Percentiles rank a stretch among this genome's conserved stretches.
These are phyloP conservation scores for Bombus sibiricus DNA, from an alignment of 1,140 invertebrate species.

Conservation along the genomic window DNA sequence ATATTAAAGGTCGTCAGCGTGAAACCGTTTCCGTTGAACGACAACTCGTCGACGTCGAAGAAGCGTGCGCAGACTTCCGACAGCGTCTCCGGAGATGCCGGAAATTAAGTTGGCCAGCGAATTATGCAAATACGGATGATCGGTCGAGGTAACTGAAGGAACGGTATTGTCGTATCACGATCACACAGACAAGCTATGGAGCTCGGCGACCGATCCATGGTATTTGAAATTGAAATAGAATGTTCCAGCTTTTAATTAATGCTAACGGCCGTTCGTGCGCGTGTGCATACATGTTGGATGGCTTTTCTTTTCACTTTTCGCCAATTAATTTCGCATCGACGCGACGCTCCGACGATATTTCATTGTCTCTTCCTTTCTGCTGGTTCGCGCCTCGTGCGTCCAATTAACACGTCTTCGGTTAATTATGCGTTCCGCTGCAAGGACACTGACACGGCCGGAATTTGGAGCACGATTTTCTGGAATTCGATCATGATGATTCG, in stretches of 20 bases:
- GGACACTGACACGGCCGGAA: neutral
- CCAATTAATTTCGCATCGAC: conserved; percentile 43
- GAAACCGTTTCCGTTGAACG: neutral
- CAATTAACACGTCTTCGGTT: conserved; percentile 35
- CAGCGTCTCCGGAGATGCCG: conserved; percentile 24
- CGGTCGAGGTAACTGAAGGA: conserved; percentile 45
- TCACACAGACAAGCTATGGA: conserved; percentile 24
- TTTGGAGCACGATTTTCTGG: neutral
- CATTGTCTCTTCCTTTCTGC: neutral
- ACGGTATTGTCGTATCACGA: conserved; percentile 60
- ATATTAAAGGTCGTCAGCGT: neutral
- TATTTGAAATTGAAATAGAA: conserved; percentile 69
- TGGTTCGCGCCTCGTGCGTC: neutral
- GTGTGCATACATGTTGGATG: neutral
- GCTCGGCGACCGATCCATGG: neutral
- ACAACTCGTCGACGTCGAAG: neutral
- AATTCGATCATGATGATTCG: neutral
- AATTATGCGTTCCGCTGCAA: conserved; percentile 5
- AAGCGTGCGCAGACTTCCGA: conserved; percentile 26
- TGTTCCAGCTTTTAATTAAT: conserved; percentile 54
- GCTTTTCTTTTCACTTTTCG: conserved; percentile 4
- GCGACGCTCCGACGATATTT: conserved; percentile 1
- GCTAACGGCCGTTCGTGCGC: neutral
- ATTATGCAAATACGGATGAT: conserved; percentile 65
- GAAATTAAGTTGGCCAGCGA: conserved; percentile 61